phyloP scores from a whole-genome alignment of 2,888 invertebrate species.

The Apodemia zela region DNA sequence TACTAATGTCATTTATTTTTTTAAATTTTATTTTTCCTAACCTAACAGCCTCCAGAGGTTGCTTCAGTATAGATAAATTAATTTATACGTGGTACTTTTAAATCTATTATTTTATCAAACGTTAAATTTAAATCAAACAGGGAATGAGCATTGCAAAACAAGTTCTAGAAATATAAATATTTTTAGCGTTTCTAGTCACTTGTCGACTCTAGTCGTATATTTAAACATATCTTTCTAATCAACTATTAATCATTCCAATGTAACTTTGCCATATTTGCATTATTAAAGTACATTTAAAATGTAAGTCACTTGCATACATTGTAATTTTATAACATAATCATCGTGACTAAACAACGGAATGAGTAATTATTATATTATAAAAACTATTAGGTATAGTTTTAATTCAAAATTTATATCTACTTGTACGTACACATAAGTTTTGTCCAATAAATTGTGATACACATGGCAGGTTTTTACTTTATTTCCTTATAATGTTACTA shows the following conservation, averaged over 20 bases:
- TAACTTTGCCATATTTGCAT: slow-evolving; percentile 33
- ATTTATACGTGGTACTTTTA: no score
- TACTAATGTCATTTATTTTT: no score
- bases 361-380: background rate
- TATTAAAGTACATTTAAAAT: slow-evolving; percentile 1
- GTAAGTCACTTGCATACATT: background rate
- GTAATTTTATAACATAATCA: background rate
- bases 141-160: background rate
- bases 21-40: no score
- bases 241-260: slow-evolving; percentile 70
- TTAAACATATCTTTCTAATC: slow-evolving; percentile 63
- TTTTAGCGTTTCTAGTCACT: slow-evolving; percentile 47
- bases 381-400: slow-evolving; percentile 7
- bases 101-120: background rate
- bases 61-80: no score
- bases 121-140: background rate
- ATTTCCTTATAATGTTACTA: background rate
- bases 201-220: slow-evolving; percentile 37
- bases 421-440: slow-evolving; percentile 34
- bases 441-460: slow-evolving; percentile 78
- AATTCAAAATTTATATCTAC: slow-evolving; percentile 21
- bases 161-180: slow-evolving; percentile 10
- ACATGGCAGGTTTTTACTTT: slow-evolving; percentile 29
- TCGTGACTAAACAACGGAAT: slow-evolving; percentile 8
- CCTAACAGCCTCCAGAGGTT: no score